Base-by-base conservation (phyloP, 2,888 invertebrate genomes). In the Erpobdella octoculata region DNA sequence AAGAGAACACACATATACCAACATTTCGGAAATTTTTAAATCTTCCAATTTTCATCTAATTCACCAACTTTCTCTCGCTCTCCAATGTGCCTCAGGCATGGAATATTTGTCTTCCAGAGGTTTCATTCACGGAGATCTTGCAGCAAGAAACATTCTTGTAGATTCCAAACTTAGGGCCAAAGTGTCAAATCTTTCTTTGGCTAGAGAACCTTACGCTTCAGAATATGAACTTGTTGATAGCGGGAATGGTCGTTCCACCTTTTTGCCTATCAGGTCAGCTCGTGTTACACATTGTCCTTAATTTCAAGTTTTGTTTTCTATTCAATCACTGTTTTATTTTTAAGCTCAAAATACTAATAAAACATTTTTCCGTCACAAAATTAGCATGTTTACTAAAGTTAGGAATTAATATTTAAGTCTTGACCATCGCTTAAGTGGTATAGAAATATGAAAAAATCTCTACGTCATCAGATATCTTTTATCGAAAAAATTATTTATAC, bases 121-220 rank as follows among this genome's bases (percentile, higher is more conserved):
- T 59, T 86, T 89, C 78, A 89, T 91, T n/a, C 94, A 94, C 83
- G 89, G 89, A 79, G 95, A 96, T 84, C 87, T 96, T 78, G 92
- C 94, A 1, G 89, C 93, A 0, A 88, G 95, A 21, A 95, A 95
- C 84, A 91, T 95, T 81, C 86, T 94, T 73, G 89, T 95, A 73
- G 89, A 91, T 0, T 82, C 84, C 35, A 90, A 91, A 28, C 86
- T 94, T 37, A 87, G 88, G 41, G 88, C 93, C 35, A 94, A 95
- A 85, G 87, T 95, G 72, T 90, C 92, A 1, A 86, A 88, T 83
- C 89, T 90, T 0, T 89, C 90, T 41, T 87, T 91, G 76, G 89
- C 89, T 41, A 88, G 89, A 37, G 93, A 92, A 77, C 91, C 92
- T 0, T 91, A 94, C 82, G 89, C 90, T 61, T 89, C 89, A 77